phyloP scores from a whole-genome alignment of 2,113 vertebrate genomes.

The Smithornis capensis region DNA sequence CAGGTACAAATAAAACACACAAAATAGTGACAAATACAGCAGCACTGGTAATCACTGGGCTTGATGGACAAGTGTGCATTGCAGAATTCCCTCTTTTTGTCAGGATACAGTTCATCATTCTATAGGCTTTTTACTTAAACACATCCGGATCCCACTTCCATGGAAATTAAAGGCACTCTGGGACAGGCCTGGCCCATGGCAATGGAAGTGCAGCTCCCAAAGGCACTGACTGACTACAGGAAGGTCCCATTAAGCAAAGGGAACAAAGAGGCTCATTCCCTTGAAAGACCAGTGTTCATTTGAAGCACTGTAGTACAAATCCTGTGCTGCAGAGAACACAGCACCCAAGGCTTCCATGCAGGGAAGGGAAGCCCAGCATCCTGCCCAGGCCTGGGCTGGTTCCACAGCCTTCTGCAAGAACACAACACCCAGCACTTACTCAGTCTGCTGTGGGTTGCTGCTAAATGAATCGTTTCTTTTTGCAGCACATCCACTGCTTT shows the following conservation, averaged over 20 bases:
- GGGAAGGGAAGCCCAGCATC: background rate
- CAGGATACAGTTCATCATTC: background rate
- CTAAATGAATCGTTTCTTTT: slow-evolving; percentile 11
- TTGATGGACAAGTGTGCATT: background rate
- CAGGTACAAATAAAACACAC: background rate
- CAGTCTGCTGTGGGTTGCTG: background rate
- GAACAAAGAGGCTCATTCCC: slow-evolving; percentile 18
- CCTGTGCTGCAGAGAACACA: background rate
- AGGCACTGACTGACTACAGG: background rate
- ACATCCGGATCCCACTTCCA: background rate
- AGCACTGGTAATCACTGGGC: background rate
- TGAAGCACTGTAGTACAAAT: background rate
- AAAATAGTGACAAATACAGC: background rate
- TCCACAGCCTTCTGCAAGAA: background rate
- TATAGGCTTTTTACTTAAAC: background rate
- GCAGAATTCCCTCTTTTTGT: background rate
- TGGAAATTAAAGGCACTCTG: background rate
- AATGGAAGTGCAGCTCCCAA: background rate
- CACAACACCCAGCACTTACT: background rate
- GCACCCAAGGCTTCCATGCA: background rate
- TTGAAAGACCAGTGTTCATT: background rate
- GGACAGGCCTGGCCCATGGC: background rate
- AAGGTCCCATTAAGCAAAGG: background rate
- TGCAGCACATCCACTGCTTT: background rate
- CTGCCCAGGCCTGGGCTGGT: background rate